These are phyloP conservation scores for Nomia melanderi DNA, from an alignment of 1,140 invertebrate species.

Conservation along the genomic window DNA sequence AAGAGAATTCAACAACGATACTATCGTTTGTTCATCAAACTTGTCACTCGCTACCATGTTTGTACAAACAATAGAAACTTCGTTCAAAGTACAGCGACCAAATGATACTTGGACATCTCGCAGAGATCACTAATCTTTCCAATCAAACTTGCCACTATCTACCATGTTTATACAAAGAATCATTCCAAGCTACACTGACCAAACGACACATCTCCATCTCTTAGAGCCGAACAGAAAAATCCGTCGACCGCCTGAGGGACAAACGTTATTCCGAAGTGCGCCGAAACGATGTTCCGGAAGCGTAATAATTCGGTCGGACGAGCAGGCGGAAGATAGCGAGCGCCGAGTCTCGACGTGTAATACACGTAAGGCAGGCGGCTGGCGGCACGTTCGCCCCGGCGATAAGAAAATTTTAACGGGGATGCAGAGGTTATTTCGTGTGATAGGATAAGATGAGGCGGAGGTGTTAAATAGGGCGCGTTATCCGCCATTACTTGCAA, in stretches of 20 bases:
- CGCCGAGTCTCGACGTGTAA: constrained; percentile 25
- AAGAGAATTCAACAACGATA: too few relatives aligned
- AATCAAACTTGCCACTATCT: too few relatives aligned
- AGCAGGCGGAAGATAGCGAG: constrained; percentile 51
- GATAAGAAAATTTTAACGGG: constrained; percentile 67
- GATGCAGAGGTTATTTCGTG: constrained; percentile 61
- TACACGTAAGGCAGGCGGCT: constrained; percentile 25
- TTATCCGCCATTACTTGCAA: constrained; percentile 70
- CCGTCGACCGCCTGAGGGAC: constrained; percentile 1
- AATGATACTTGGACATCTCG: too few relatives aligned
- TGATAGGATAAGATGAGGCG: constrained; percentile 62
- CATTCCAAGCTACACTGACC: too few relatives aligned
- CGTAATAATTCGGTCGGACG: constrained; percentile 64
- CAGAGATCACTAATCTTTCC: too few relatives aligned
- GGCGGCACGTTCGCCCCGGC: not conserved
- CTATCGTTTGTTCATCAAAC: too few relatives aligned
- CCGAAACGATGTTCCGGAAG: constrained; percentile 56
- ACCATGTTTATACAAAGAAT: too few relatives aligned
- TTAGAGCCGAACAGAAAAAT: too few relatives aligned
- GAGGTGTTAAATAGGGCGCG: constrained; percentile 62
- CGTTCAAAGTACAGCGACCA: too few relatives aligned
- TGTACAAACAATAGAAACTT: too few relatives aligned
- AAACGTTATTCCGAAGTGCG: constrained; percentile 20
- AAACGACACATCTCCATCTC: too few relatives aligned
- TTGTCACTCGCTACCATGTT: too few relatives aligned